Conservation (phyloP, 2,888 invertebrate species). For the Galerucella pusilla region DNA sequence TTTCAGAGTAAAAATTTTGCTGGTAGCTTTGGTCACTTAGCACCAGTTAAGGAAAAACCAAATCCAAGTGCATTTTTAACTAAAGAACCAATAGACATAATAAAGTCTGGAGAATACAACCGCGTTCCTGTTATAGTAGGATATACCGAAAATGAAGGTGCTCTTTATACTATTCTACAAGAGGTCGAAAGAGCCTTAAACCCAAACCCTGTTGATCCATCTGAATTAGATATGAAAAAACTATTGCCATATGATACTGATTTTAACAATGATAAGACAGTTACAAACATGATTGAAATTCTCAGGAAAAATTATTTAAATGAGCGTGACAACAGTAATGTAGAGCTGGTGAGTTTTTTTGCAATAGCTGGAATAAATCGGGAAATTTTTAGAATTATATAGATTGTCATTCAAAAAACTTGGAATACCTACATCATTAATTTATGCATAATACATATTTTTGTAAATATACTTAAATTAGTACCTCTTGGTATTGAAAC, state of each 20-base stretch:
- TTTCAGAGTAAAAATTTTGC: not conserved
- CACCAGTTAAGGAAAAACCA: constrained; percentile 37
- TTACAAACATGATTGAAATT: not conserved
- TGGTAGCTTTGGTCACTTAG: constrained; percentile 27
- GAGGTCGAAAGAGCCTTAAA: not conserved
- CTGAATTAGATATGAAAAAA: not conserved
- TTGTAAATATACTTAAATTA: too few species aligned
- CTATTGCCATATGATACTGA: not conserved
- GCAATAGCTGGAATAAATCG: too few species aligned
- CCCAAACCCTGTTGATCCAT: not conserved
- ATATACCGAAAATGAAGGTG: constrained; percentile 55
- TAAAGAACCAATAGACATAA: constrained; percentile 54
- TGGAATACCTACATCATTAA: too few species aligned
- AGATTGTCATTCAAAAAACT: too few species aligned
- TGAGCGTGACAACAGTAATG: not conserved
- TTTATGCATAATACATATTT: too few species aligned
- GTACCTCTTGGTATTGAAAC: too few species aligned
- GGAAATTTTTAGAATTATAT: too few species aligned
- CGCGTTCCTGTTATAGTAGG: constrained; percentile 61
- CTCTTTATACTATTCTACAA: not conserved
- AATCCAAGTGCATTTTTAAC: constrained; percentile 52
- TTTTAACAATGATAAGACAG: not conserved
- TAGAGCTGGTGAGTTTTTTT: not conserved
- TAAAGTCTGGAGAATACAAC: constrained; percentile 55
- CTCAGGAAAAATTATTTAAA: not conserved